Conservation (phyloP, 2,113 vertebrate genomes). For the Rhinoptilus africanus region DNA sequence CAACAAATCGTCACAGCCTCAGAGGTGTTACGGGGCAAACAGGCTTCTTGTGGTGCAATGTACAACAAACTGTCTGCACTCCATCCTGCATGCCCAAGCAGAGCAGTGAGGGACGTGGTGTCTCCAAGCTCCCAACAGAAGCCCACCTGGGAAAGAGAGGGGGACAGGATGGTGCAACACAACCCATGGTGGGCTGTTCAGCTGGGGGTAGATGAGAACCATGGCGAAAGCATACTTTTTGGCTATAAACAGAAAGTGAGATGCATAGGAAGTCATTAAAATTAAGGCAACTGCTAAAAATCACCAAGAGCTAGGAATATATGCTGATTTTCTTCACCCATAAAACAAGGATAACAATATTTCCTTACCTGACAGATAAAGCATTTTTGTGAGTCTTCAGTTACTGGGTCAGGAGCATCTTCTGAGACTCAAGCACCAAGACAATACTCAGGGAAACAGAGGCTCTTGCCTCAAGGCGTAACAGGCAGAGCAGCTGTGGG, state of each 20-base stretch:
- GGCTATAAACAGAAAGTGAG: background rate
- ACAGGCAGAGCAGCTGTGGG: background rate
- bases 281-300: background rate
- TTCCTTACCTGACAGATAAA: background rate
- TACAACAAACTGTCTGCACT: background rate
- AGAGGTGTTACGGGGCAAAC: background rate
- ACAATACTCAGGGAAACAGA: background rate
- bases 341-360: background rate
- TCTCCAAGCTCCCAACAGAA: background rate
- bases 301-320: background rate
- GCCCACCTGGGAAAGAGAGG: background rate
- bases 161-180: background rate
- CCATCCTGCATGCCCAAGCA: fast-evolving
- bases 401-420: background rate
- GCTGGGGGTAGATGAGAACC: background rate
- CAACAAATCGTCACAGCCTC: fast-evolving
- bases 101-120: fast-evolving
- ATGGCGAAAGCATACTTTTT: background rate
- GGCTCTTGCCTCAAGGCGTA: background rate
- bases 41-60: fast-evolving
- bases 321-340: background rate
- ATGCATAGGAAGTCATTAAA: background rate
- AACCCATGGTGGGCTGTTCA: background rate
- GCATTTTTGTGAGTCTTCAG: background rate
- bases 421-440: background rate